phyloP scores from a whole-genome alignment of 2,113 vertebrate genomes.

The Oplegnathus fasciatus region DNA sequence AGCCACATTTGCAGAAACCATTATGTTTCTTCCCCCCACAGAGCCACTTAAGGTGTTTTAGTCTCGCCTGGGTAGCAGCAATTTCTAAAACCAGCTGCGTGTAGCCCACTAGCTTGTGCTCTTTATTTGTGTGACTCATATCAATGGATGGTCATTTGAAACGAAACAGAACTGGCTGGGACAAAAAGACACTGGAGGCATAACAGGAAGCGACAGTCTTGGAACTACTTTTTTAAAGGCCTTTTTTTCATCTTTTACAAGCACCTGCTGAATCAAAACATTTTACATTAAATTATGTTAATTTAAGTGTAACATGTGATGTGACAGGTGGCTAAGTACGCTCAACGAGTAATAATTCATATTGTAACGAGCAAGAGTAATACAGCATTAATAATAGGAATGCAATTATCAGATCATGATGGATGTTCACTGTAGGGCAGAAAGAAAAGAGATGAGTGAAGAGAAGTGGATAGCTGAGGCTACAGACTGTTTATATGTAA shows the following conservation, averaged over 20 bases:
- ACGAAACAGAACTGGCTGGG: not conserved
- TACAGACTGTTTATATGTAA: conserved; percentile 47
- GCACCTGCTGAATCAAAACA: not conserved
- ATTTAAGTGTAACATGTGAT: not conserved
- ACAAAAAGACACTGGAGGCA: conserved; percentile 5
- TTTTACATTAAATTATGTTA: not conserved
- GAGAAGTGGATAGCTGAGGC: conserved; percentile 11
- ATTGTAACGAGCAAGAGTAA: not conserved
- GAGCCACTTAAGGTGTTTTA: not conserved
- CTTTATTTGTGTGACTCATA: conserved; percentile 6
- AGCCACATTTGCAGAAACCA: not conserved
- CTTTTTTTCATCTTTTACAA: not conserved
- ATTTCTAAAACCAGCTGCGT: conserved; percentile 9
- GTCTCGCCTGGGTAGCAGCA: not conserved
- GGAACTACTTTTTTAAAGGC: not conserved
- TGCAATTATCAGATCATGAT: conserved; percentile 37
- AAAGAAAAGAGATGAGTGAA: conserved; percentile 12
- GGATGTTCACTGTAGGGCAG: conserved; percentile 11
- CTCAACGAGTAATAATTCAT: not conserved
- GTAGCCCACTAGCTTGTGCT: not conserved
- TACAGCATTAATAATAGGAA: conserved; percentile 10
- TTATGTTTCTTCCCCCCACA: not conserved
- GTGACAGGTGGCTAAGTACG: not conserved
- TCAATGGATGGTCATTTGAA: not conserved
- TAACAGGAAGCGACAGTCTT: not conserved